Conservation (phyloP, 2,797 vertebrate genomes). For the Poeciliopsis presidionis region DNA sequence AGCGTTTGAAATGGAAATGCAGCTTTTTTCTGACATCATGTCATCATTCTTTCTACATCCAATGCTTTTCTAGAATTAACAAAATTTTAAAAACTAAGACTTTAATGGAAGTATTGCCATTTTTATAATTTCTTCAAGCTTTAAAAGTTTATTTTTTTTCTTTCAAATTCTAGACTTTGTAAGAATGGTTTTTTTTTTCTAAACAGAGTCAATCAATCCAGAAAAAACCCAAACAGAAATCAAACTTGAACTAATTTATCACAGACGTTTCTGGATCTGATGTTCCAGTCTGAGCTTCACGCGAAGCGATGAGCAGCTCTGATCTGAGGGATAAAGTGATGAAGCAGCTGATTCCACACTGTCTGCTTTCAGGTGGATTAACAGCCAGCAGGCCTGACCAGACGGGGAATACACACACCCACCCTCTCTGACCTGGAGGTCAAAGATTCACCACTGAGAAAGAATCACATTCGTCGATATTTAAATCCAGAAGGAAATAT, state of each 20-base stretch:
- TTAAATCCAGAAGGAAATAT: background rate
- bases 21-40: too few species aligned
- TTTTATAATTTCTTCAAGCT: too few species aligned
- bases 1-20: too few species aligned
- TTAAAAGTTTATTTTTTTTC: too few species aligned
- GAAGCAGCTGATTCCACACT: constrained; percentile 32
- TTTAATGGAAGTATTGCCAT: too few species aligned
- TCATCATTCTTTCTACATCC: too few species aligned
- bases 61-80: too few species aligned
- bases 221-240: background rate
- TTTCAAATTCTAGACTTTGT: too few species aligned
- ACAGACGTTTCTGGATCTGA: background rate
- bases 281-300: background rate
- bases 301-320: constrained; percentile 16
- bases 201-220: too few species aligned
- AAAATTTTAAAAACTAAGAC: too few species aligned
- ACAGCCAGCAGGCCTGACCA: background rate
- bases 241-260: background rate
- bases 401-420: background rate
- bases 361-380: constrained; percentile 27
- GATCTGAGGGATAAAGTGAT: constrained; percentile 30
- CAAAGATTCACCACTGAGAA: background rate
- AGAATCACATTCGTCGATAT: background rate
- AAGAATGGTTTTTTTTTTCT: too few species aligned
- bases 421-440: background rate